Percentiles rank a stretch among this genome's conserved stretches.
Evolutionary conservation across 2,113 vertebrate species (phyloP).

Genomic region (Mirounga angustirostris): DNA sequence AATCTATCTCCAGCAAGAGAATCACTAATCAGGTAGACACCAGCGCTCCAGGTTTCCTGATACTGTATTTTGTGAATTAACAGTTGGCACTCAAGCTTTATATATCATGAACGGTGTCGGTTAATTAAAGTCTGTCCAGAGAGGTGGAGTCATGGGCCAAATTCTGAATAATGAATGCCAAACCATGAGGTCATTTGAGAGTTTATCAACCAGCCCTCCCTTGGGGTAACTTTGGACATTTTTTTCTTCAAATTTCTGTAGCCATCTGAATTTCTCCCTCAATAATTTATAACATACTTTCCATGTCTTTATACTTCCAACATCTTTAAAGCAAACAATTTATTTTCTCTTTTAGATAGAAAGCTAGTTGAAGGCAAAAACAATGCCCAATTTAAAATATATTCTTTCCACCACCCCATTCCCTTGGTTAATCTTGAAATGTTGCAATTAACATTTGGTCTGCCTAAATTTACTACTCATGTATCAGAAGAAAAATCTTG

Average conservation of each 20-base stretch:
- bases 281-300: conserved; percentile 14
- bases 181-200: neutral
- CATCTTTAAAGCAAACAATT: neutral
- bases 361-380: conserved; percentile 31
- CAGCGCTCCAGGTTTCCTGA: neutral
- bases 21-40: neutral
- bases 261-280: neutral
- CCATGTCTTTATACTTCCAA: neutral
- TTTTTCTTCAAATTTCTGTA: neutral
- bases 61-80: conserved; percentile 26
- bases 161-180: neutral
- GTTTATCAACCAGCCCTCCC: neutral
- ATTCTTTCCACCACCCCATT: neutral
- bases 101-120: neutral
- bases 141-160: neutral
- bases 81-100: neutral
- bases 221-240: neutral
- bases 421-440: neutral
- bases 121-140: neutral
- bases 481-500: neutral
- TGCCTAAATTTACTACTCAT: neutral
- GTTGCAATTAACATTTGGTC: neutral
- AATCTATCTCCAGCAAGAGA: neutral
- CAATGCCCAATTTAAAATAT: conserved; percentile 16
- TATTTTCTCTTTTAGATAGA: conserved; percentile 50